Evolutionary conservation across 2,888 invertebrate species (phyloP).

Genomic region (Apamea sordens): DNA sequence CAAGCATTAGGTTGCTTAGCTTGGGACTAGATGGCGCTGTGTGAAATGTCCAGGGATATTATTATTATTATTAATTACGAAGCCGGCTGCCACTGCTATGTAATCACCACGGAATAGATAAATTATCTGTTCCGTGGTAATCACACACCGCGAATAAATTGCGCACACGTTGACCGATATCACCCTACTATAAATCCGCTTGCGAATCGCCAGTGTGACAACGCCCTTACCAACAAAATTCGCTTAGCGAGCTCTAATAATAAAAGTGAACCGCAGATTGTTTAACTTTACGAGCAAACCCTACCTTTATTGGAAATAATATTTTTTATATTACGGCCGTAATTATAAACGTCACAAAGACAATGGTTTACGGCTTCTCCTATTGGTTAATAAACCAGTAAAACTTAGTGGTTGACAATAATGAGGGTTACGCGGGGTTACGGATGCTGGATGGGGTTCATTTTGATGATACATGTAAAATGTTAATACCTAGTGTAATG

Average conservation of each 20-base stretch:
- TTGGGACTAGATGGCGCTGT: too few relatives aligned
- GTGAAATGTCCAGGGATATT: too few relatives aligned
- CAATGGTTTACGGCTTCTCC: constrained; percentile 68
- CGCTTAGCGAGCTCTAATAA: constrained; percentile 21
- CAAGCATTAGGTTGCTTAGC: too few relatives aligned
- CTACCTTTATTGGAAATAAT: constrained; percentile 64
- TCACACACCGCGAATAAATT: too few relatives aligned
- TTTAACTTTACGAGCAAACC: constrained; percentile 48
- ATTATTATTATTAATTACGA: too few relatives aligned
- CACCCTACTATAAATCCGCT: not conserved
- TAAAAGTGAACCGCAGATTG: constrained; percentile 50
- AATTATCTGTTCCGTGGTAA: too few relatives aligned
- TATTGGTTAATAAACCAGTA: constrained; percentile 70
- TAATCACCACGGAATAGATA: too few relatives aligned
- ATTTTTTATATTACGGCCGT: constrained; percentile 58
- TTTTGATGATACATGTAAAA: constrained; percentile 48
- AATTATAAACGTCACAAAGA: constrained; percentile 68
- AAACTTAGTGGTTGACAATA: constrained; percentile 66
- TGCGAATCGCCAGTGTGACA: not conserved
- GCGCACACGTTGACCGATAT: not conserved
- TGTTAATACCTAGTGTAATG: constrained; percentile 8
- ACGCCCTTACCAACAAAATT: constrained; percentile 30
- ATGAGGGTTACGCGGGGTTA: constrained; percentile 40
- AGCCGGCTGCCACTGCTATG: too few relatives aligned
- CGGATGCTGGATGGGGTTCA: constrained; percentile 38